Conservation (phyloP, 2,888 invertebrate genomes). For the Dyspetes luteomarginatus region DNA sequence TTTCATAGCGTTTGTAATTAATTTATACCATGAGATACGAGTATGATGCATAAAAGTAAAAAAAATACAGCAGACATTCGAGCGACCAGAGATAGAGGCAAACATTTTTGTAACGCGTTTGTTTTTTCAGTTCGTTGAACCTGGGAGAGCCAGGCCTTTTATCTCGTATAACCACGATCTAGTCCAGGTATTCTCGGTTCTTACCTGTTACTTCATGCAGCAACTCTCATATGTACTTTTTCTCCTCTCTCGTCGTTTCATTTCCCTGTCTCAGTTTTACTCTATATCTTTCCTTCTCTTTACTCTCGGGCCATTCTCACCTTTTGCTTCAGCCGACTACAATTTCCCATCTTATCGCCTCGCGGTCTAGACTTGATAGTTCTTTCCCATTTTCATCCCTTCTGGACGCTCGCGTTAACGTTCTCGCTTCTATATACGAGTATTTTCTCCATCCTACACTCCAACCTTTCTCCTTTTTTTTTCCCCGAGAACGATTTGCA, state of each 20-base stretch:
- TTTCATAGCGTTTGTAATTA: neutral
- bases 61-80: neutral
- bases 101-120: conserved; percentile 60
- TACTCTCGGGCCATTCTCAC: conserved; percentile 19
- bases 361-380: conserved; percentile 56
- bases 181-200: neutral
- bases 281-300: conserved; percentile 1
- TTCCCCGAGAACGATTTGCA: conserved; percentile 32
- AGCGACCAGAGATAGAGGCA: conserved; percentile 25
- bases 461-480: conserved; percentile 31
- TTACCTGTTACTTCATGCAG: conserved; percentile 18
- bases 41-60: neutral
- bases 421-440: neutral
- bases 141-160: conserved; percentile 55
- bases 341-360: conserved; percentile 55
- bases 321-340: conserved; percentile 37
- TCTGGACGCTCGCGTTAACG: conserved; percentile 35
- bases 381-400: conserved; percentile 55
- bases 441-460: conserved; percentile 13
- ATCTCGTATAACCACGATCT: conserved; percentile 60
- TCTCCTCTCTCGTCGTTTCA: conserved; percentile 7
- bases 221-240: conserved; percentile 27
- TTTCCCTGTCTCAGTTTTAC: neutral
- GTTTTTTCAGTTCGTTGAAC: conserved; percentile 69
- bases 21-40: neutral